Percentiles rank a stretch among this genome's conserved stretches.
Conservation (phyloP, 2,888 invertebrate genomes). For the Galeopsomyia nigrocyanea region DNA sequence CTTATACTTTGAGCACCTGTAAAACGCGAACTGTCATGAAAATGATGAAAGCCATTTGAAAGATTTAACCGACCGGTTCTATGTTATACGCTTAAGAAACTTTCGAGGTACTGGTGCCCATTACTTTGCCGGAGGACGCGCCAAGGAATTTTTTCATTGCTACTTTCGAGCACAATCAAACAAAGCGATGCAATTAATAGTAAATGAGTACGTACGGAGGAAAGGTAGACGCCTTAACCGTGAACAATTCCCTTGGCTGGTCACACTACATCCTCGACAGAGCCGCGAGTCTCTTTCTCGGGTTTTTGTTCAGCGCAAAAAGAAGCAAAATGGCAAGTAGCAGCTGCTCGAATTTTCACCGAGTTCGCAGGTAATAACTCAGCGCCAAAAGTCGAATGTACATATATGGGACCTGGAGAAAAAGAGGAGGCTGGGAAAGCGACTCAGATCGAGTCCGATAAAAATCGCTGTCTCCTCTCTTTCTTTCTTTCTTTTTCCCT, state of each 20-base stretch:
- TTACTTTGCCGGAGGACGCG: too few relatives aligned
- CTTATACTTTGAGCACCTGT: too few relatives aligned
- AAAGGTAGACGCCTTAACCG: conserved; percentile 20
- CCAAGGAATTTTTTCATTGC: too few relatives aligned
- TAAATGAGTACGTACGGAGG: conserved; percentile 6
- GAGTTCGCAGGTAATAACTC: conserved; percentile 48
- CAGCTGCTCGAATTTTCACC: conserved; percentile 44
- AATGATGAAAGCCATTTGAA: too few relatives aligned
- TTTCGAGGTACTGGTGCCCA: too few relatives aligned
- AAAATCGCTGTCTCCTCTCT: conserved; percentile 29
- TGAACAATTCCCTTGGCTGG: conserved; percentile 23
- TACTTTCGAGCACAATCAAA: too few relatives aligned
- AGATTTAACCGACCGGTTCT: too few relatives aligned
- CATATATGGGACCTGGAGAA: not conserved
- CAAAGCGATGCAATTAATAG: not conserved
- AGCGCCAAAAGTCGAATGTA: conserved; percentile 37
- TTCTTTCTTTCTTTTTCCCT: not conserved
- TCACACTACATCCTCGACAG: conserved; percentile 10
- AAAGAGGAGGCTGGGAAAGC: conserved; percentile 4
- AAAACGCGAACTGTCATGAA: too few relatives aligned
- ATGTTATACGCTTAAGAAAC: too few relatives aligned
- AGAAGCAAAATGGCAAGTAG: conserved; percentile 18
- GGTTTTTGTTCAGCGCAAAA: not conserved
- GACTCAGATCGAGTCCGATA: conserved; percentile 27
- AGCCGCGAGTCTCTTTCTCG: conserved; percentile 1